These are phyloP conservation scores for Aspidiotus destructor DNA, from an alignment of 2,888 invertebrate genomes.

Conservation along the genomic window DNA sequence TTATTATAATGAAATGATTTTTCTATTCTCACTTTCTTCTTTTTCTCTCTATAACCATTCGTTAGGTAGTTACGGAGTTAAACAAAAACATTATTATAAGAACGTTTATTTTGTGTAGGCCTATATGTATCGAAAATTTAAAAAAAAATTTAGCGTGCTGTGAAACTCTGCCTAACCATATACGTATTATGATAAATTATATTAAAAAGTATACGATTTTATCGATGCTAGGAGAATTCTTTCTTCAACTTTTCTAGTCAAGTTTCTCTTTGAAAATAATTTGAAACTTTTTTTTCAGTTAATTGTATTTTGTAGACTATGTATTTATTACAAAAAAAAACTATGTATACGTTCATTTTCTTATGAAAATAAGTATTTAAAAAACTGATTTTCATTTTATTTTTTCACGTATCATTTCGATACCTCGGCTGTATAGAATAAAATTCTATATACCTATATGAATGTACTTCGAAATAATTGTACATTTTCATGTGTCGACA, in stretches of 20 bases:
- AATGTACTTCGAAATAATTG: not conserved
- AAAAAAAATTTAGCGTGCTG: conserved; percentile 29
- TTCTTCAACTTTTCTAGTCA: conserved; percentile 26
- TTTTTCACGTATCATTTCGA: not conserved
- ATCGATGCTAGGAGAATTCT: conserved; percentile 13
- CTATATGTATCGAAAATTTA: not conserved
- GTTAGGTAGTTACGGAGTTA: too few relatives aligned
- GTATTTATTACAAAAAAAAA: conserved; percentile 13
- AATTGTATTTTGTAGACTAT: conserved; percentile 20
- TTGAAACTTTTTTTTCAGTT: conserved; percentile 24
- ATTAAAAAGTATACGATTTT: conserved; percentile 27
- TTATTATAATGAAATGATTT: not conserved
- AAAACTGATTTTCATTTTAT: not conserved
- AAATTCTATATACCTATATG: conserved; percentile 12
- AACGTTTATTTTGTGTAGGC: too few relatives aligned
- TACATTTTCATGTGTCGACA: conserved; percentile 16
- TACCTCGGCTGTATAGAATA: conserved; percentile 9
- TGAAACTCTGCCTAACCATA: conserved; percentile 32
- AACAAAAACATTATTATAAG: too few relatives aligned
- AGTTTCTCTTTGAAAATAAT: conserved; percentile 11
- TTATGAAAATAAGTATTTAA: not conserved
- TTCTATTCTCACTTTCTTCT: not conserved
- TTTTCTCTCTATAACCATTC: too few relatives aligned
- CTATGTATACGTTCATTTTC: conserved; percentile 23
- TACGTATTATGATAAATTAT: conserved; percentile 13